Base-by-base conservation (phyloP, 2,113 vertebrate genomes). In the Aegypius monachus region DNA sequence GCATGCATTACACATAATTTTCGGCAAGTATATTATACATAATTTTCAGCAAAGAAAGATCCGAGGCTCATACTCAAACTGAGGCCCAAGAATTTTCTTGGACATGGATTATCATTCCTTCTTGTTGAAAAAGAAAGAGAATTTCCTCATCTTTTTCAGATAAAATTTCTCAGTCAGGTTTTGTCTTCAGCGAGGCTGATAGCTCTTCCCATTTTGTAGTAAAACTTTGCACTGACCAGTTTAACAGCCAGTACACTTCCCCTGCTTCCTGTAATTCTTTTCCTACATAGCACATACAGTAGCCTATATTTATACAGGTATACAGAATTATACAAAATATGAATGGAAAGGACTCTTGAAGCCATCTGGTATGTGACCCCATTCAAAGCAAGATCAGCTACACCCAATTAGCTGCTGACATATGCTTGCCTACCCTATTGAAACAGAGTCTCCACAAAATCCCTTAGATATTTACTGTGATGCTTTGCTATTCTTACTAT, bases 331-430 rank as follows among this genome's bases (percentile, higher is more conserved):
- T 4, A 83, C 9, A 68, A 91, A 88, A 92, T 25, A 73, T 2
- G 14, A 56, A 63, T n/a, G 36, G 27, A 82, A 81, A 72, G 32
- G 70, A 65, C 40, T 82, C 40, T n/a, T 48, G 84, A 91, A 96
- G 55, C 91, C 92, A 91, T 88, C 92, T 90, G 84, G 53, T 77
- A 40, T 38, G 27, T 68, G 53, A 85, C 34, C 36, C 48, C n/a
- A 29, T 82, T 94, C 92, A 95, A 85, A 77, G 58, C 40, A 91
- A 73, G 67, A 86, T 62, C 70, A 80, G 87, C 74, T 68, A 90
- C 66, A 96, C 71, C 92, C 85, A 93, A 96, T 95, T 94, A 96
- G 78, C 66, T 94, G 31, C 71, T 93, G 84, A 90, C 63, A 50
- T 52, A 94, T 0, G 4, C 53, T 94, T 90, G 85, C 84, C 78